Conservation (phyloP, 2,797 vertebrate genomes). For the Sparus aurata region DNA sequence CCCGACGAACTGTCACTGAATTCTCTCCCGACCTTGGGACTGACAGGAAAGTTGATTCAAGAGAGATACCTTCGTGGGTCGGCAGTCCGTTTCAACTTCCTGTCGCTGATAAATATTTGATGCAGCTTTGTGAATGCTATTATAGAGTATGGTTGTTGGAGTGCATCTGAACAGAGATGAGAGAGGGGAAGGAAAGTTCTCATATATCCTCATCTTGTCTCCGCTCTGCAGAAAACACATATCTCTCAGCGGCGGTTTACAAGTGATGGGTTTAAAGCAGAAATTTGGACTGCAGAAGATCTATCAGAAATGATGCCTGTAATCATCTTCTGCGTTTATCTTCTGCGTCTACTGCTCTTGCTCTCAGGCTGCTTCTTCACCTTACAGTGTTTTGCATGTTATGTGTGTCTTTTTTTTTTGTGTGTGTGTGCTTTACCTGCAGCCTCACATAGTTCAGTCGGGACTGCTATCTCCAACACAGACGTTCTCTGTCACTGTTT, state of each 20-base stretch:
- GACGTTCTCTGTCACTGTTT: background rate
- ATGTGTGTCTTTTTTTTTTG: background rate
- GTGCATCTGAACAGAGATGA: conserved; percentile 13
- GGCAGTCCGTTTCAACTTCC: conserved; percentile 15
- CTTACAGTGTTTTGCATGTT: background rate
- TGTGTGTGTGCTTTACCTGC: too few relatives aligned
- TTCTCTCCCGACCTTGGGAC: conserved; percentile 18
- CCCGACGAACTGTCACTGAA: background rate
- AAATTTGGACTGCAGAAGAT: background rate
- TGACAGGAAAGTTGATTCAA: conserved; percentile 28
- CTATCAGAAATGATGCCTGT: background rate
- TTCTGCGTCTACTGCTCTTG: background rate
- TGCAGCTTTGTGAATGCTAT: conserved; percentile 13
- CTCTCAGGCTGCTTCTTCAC: background rate
- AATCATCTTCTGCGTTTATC: background rate
- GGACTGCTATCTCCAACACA: background rate
- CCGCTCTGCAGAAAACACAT: background rate
- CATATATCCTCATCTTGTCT: background rate
- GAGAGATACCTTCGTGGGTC: conserved; percentile 1
- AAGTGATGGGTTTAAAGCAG: background rate
- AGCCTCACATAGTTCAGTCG: too few relatives aligned
- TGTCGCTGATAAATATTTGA: conserved; percentile 37
- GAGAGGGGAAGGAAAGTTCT: background rate
- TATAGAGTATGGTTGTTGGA: conserved; percentile 17
- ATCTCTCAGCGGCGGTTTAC: background rate